These are phyloP conservation scores for Apogon hyalosoma DNA, from an alignment of 2,797 vertebrate genomes.

Conservation along the genomic window DNA sequence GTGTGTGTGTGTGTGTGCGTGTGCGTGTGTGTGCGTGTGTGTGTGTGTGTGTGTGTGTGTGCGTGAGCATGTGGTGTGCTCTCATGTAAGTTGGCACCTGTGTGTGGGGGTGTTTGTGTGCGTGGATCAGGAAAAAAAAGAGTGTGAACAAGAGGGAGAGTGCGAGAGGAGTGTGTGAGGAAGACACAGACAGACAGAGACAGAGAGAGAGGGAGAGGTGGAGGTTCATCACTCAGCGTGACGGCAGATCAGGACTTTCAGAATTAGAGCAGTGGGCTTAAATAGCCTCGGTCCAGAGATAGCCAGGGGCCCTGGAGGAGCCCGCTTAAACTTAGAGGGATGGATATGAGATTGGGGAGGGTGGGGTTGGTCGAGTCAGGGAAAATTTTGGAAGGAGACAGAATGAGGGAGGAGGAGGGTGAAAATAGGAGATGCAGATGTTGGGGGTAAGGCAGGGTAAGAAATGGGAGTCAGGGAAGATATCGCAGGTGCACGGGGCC, in stretches of 20 bases:
- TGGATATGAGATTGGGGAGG: conserved; percentile 50
- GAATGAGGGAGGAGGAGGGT: conserved; percentile 10
- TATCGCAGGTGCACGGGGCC: conserved; percentile 27
- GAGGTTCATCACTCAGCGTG: conserved; percentile 76
- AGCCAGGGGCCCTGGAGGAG: conserved; percentile 77
- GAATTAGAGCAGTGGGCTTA: conserved; percentile 84
- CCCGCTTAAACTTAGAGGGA: conserved; percentile 63
- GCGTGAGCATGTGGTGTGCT: conserved; percentile 42
- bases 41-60: conserved; percentile 18
- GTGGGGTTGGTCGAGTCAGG: conserved; percentile 37
- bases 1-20: conserved; percentile 9
- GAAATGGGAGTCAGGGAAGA: conserved; percentile 14
- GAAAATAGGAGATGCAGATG: conserved; percentile 49
- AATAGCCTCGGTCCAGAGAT: conserved; percentile 83
- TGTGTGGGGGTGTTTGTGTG: conserved; percentile 61
- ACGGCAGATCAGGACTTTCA: conserved; percentile 78
- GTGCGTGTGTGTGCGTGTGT: conserved; percentile 9
- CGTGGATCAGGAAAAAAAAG: conserved; percentile 53
- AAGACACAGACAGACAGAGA: conserved; percentile 38
- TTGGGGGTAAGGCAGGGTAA: conserved; percentile 17
- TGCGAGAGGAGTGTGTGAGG: conserved; percentile 58
- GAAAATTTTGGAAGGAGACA: conserved; percentile 36
- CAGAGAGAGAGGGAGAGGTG: conserved; percentile 46
- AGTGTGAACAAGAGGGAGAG: conserved; percentile 67
- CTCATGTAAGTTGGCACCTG: conserved; percentile 62